phyloP scores from a whole-genome alignment of 1,140 invertebrate species.

The Papilio polyxenes region DNA sequence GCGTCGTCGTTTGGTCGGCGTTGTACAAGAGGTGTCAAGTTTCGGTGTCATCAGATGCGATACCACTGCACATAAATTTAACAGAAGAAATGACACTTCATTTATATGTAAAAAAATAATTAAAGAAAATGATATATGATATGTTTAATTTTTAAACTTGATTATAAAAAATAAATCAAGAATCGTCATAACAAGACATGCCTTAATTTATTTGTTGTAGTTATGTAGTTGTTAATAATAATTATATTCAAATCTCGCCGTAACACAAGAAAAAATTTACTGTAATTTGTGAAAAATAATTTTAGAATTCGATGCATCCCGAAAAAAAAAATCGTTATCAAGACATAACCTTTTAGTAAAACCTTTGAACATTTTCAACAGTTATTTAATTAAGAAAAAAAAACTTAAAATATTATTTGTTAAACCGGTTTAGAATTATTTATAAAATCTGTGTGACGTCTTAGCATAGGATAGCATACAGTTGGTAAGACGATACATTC shows the following conservation, averaged over 20 bases:
- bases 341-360: no score
- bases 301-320: no score
- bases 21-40: conserved; percentile 45
- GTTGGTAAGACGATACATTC: conserved; percentile 53
- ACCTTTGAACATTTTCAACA: no score
- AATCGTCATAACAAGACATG: no score
- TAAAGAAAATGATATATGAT: conserved; percentile 10
- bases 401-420: neutral
- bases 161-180: neutral
- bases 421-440: neutral
- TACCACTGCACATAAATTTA: conserved; percentile 37
- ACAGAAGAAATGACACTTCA: conserved; percentile 11
- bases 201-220: no score
- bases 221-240: no score
- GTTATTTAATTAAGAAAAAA: neutral
- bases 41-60: conserved; percentile 45
- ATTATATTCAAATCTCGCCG: no score
- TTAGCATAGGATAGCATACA: no score
- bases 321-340: no score
- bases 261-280: no score
- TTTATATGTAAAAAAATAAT: neutral
- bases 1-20: conserved; percentile 34
- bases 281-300: no score
- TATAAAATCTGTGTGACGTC: conserved; percentile 18
- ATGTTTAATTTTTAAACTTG: neutral